Percentiles rank a stretch among this genome's conserved stretches.
Evolutionary conservation across 2,797 vertebrate genomes (phyloP).

Genomic region (Danio tinwini): DNA sequence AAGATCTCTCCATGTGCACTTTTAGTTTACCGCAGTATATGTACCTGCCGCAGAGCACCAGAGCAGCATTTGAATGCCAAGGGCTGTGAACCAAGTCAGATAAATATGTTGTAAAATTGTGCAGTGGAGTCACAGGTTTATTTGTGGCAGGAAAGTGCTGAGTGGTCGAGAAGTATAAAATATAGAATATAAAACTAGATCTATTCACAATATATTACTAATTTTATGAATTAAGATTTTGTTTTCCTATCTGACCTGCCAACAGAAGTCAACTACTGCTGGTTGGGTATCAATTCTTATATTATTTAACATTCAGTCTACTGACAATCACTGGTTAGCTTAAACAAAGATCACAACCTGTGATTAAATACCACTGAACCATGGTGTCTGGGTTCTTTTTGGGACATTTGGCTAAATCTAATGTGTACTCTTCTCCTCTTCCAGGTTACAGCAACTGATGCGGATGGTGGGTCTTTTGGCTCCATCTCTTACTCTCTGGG

Average conservation of each 20-base stretch:
- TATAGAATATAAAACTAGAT: background rate
- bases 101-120: constrained; percentile 14
- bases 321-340: background rate
- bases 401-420: constrained; percentile 24
- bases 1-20: constrained; percentile 71
- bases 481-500: constrained; percentile 89
- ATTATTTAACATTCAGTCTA: background rate
- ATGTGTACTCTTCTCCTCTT: constrained; percentile 29
- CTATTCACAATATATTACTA: background rate
- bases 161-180: background rate
- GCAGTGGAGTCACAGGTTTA: constrained; percentile 7
- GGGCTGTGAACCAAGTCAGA: constrained; percentile 21
- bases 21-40: constrained; percentile 61
- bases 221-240: background rate
- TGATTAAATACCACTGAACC: background rate
- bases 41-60: constrained; percentile 35
- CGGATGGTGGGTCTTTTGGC: constrained; percentile 89
- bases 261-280: background rate
- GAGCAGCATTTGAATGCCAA: background rate
- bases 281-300: background rate
- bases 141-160: background rate
- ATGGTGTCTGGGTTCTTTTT: background rate
- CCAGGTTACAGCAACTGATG: constrained; percentile 93
- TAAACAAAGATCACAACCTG: background rate
- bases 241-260: background rate